These are phyloP conservation scores for Atethmia centrago DNA, from an alignment of 2,888 invertebrate genomes.

Conservation along the genomic window DNA sequence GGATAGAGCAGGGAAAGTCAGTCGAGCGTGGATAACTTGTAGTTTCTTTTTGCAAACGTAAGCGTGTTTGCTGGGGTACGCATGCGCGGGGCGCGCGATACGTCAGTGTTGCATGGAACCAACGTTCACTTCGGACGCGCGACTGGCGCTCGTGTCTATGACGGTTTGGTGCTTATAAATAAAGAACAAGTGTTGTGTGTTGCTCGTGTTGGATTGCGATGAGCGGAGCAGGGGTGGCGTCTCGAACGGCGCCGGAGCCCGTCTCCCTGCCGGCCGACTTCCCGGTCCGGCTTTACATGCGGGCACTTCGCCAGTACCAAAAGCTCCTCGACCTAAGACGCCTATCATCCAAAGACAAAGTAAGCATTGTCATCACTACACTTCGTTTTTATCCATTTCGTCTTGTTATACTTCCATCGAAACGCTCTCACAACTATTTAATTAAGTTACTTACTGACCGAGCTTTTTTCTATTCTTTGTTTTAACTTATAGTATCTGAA, in stretches of 20 bases:
- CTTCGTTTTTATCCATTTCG: slow-evolving; percentile 29
- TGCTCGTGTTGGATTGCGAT: slow-evolving; percentile 74
- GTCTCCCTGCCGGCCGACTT: slow-evolving; percentile 79
- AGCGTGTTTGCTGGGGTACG: slow-evolving; percentile 79
- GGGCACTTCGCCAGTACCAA: slow-evolving; percentile 92
- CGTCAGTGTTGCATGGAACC: slow-evolving; percentile 87
- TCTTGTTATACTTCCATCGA: slow-evolving; percentile 7
- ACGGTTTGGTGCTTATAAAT: slow-evolving; percentile 80
- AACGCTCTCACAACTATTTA: background rate
- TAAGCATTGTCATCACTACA: slow-evolving; percentile 75
- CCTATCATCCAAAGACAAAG: slow-evolving; percentile 88
- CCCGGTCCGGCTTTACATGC: slow-evolving; percentile 89
- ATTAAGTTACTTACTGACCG: slow-evolving; percentile 17
- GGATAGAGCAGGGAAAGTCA: slow-evolving; percentile 84
- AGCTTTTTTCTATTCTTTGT: slow-evolving; percentile 12
- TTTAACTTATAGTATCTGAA: background rate
- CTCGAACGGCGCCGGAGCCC: slow-evolving; percentile 77
- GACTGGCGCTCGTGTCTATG: slow-evolving; percentile 80
- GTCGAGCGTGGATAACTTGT: slow-evolving; percentile 77
- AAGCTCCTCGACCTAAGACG: slow-evolving; percentile 91
- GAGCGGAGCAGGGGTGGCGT: slow-evolving; percentile 85
- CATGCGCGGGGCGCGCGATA: slow-evolving; percentile 83
- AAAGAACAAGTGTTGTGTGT: slow-evolving; percentile 77
- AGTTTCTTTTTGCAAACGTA: slow-evolving; percentile 86
- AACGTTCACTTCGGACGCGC: slow-evolving; percentile 90